Base-by-base conservation (phyloP, 2,797 vertebrate species). In the Hemibagrus guttatus region DNA sequence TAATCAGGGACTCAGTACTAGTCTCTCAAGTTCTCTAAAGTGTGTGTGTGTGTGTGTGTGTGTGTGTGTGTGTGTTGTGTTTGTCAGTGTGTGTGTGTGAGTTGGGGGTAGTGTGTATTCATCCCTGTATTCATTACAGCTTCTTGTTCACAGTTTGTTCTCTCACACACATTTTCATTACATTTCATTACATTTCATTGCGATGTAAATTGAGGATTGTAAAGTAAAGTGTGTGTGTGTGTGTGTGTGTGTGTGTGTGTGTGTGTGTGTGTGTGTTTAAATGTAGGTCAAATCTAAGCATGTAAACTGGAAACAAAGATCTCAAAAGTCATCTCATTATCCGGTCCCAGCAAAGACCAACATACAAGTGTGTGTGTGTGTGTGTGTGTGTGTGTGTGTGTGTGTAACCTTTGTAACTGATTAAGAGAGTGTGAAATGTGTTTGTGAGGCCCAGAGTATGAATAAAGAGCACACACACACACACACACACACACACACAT, bases 351-450 rank as follows among this genome's bases (percentile, higher is more conserved):
- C 11, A 64, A 1, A 17, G 9, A 9, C 31, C 68, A 19, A 6
- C 42, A n/a, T 46, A 42, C 21, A 5, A 0, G 69, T 75, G 42
- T 74, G 42, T 75, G 42, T n/a, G 21, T 49, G 42, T 46, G 39
- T 74, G 23, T 72, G 39, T 74, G 71, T 74, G 39, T 49, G 81
- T 74, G 72, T 68, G 84, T 68, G 84, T 71, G 42, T 56, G 75
- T 52, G 75, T 85, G 85, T 88, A 84, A 87, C 86, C 78, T 91
- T 85, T 86, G 83, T 83, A 84, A 86, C 59, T 42, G 79, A 89
- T 86, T 87, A 86, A 84, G 75, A 74, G 49, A 8, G 86, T 68
- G 76, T 58, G 35, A 90, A 86, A 85, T 68, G 71, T 23, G 19
- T 84, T 46, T 63, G 61, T 46, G 35, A 49, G 68, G 59, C 39